phyloP scores from a whole-genome alignment of 2,113 vertebrate genomes.

The Xiphorhynchus elegans region DNA sequence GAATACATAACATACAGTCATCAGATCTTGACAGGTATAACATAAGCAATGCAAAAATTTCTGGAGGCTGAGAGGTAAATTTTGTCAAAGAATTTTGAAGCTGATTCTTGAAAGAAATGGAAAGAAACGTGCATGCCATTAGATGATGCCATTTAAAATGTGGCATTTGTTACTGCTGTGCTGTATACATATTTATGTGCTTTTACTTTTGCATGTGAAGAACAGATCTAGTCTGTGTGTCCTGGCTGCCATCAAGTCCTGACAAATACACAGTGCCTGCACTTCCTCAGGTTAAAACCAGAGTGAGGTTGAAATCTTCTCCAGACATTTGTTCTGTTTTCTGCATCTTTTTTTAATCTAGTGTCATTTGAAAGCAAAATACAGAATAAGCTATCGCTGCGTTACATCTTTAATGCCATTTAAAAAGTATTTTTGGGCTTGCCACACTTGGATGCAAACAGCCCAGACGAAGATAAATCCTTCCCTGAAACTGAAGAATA shows the following conservation, averaged over 20 bases:
- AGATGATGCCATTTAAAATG: neutral
- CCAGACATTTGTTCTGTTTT: neutral
- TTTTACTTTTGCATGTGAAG: neutral
- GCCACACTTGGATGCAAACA: neutral
- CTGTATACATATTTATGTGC: slow-evolving; percentile 42
- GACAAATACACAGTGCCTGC: neutral
- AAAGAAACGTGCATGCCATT: slow-evolving; percentile 35
- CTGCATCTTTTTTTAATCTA: neutral
- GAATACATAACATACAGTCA: slow-evolving; percentile 87
- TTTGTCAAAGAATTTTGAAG: slow-evolving; percentile 66
- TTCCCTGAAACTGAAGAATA: neutral
- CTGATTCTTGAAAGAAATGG: slow-evolving; percentile 63
- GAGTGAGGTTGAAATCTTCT: neutral
- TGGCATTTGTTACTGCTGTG: neutral
- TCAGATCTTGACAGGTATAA: slow-evolving; percentile 85
- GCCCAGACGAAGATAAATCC: neutral
- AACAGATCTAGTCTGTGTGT: neutral
- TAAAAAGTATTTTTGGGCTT: neutral
- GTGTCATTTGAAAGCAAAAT: neutral
- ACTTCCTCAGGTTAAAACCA: neutral
- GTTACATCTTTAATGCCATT: neutral
- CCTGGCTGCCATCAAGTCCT: neutral
- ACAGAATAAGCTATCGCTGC: neutral
- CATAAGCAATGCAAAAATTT: slow-evolving; percentile 76
- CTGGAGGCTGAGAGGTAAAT: slow-evolving; percentile 58